These are phyloP conservation scores for Clavelina lepadiformis DNA, from an alignment of 23 tunicate genomes.

Conservation along the genomic window DNA sequence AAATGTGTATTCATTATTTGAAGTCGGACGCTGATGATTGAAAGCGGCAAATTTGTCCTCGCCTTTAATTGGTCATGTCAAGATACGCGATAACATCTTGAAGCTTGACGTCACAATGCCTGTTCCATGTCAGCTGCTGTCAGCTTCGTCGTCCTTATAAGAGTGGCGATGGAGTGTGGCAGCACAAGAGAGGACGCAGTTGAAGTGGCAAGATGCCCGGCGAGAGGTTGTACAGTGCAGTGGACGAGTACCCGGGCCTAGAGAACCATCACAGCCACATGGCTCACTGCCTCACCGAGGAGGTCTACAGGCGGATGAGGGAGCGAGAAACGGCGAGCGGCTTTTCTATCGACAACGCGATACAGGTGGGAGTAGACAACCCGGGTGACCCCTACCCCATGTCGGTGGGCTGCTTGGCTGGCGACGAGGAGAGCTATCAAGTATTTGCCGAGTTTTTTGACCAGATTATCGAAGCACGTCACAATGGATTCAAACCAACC, in stretches of 20 bases:
- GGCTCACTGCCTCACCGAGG: conserved; percentile 73
- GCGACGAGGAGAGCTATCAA: conserved; percentile 33
- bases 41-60: too few species aligned
- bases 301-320: conserved; percentile 42
- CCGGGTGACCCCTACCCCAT: conserved; percentile 37
- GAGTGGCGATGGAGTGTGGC: too few species aligned
- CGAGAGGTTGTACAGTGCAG: conserved; percentile 25
- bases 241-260: conserved; percentile 55
- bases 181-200: too few species aligned
- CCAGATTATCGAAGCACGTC: conserved; percentile 34
- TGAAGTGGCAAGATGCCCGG: too few species aligned
- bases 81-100: too few species aligned
- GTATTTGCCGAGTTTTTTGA: conserved; percentile 33
- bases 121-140: too few species aligned
- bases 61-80: too few species aligned
- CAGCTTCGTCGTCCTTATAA: too few species aligned
- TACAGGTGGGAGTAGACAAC: conserved; percentile 71
- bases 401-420: conserved; percentile 39
- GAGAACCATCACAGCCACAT: conserved; percentile 72
- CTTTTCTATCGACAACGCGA: conserved; percentile 53
- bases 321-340: conserved; percentile 37
- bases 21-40: too few species aligned
- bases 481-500: conserved; percentile 23
- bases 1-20: too few species aligned
- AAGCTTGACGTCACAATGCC: too few species aligned